Base-by-base conservation (phyloP, 2,888 invertebrate genomes). In the Myopa testacea region DNA sequence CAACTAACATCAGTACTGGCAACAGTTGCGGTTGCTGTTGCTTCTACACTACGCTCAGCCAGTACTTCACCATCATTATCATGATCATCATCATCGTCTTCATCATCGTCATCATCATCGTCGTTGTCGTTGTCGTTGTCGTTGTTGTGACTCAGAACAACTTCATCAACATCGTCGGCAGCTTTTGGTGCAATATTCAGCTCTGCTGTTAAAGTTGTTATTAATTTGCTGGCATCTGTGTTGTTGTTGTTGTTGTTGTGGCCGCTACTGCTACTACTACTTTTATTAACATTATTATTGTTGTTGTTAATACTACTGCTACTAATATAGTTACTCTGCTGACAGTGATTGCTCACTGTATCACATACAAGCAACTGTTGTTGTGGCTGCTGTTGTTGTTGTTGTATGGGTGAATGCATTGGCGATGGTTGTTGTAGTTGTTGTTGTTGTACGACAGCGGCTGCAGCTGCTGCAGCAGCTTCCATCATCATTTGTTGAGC, bases 401-500 rank as follows among this genome's bases (percentile, higher is more conserved):
- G 62, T 14, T 71, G 78, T 78, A 82, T 79, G 16, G 87, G 87
- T 40, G 87, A 87, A 76, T 86, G 86, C 81, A 86, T 82, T 5
- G 87, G 87, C 74, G 87, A 87, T 79, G 86, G 87, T 52, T 77
- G 69, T 63, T 71, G 78, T 78, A 82, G 78, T n/a, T 87, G 87
- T 45, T 87, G 86, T 75, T 86, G 86, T 81, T 86, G 81, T 4
- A 85, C 84, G 58, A 86, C 85, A 71, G 87, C 86, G 63, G 87
- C 86, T 75, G 87, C 86, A 81, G 87, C 87, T 78, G 86, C 87
- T 68, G 87, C 87, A 80, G 87, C 87, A 81, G 85, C 87, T 81
- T 86, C 86, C 87, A 88, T 88, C 86, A 88, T 88, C 84, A 88
- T 88, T 83, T 88, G 88, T 81, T 88, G 88, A 79, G 87, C 88